Evolutionary conservation across 2,888 invertebrate species (phyloP), one percentile per base, ranked within the genome.

Genomic region (Tenthredo mesomela): DNA sequence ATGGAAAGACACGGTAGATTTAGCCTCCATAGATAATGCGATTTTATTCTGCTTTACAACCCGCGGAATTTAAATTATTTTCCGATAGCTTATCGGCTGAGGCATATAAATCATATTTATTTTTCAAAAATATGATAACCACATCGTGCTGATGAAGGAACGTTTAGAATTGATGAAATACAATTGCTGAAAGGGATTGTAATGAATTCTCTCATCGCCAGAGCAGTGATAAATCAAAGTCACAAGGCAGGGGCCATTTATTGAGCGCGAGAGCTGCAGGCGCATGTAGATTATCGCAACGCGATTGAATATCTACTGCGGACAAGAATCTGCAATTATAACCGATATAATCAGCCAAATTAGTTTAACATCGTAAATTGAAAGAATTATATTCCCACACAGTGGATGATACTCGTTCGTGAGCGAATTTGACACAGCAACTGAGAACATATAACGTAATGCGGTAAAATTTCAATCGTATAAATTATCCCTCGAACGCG

Each of bases 181-280:
- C 40, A 80, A 80, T 40, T 61, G 80, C 40, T 50, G 40, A 33
- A 50, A 61, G 80, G 58, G 37, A 61, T 80, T 21, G 21, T 61
- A 40, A 37, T 80, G 80, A 80, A 80, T 80, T 80, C 37, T 80
- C 58, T 80, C 80, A 61, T 37, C 61, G 58, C 10, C n/a, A 15
- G 37, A 58, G 61, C 58, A 61, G 61, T 40, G 80, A 80, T 80
- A 80, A 80, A 80, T 80, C 80, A 80, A 61, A 80, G 58, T 61
- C 58, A 61, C 37, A 21, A 80, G 37, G 37, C 61, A 61, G 12
- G 37, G 61, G 15, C 21, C 40, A 80, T 80, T 61, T 61, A 80
- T 80, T 61, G 61, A 80, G 61, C 80, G 25, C 21, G 10, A 40
- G 40, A n/a, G 43, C 40, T 10, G n/a, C 21, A 43, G 71, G 40